Conservation (phyloP, 2,113 vertebrate genomes). For the Aegithalos caudatus region DNA sequence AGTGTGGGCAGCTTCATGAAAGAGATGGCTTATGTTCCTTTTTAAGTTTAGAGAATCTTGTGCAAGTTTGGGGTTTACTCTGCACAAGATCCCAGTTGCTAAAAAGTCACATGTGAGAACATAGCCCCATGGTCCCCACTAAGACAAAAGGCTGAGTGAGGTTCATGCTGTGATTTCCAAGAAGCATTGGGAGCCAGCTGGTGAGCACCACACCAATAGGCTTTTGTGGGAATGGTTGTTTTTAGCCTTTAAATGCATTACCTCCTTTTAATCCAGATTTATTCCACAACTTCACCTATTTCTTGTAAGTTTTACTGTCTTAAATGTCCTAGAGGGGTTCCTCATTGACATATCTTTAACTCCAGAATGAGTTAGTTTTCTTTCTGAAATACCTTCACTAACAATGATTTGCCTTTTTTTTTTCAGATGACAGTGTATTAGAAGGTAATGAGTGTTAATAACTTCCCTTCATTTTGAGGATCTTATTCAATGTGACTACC, state of each 20-base stretch:
- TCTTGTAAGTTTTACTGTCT: background rate
- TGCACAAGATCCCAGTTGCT: background rate
- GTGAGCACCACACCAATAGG: background rate
- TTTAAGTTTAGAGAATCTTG: background rate
- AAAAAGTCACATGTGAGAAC: background rate
- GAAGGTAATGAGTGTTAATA: background rate
- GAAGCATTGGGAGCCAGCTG: background rate
- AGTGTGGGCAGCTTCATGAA: background rate
- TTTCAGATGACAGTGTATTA: background rate
- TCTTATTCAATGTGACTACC: background rate
- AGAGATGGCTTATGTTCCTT: background rate
- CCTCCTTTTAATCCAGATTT: background rate
- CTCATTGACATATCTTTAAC: background rate
- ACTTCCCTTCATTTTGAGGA: background rate
- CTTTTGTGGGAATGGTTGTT: background rate
- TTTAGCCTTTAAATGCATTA: background rate
- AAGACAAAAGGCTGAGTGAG: background rate
- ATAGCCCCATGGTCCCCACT: background rate
- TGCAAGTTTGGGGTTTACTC: background rate
- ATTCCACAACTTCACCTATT: background rate
- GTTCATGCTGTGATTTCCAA: background rate
- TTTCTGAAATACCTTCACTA: background rate
- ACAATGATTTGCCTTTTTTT: background rate
- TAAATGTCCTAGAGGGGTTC: background rate
- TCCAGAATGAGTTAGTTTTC: background rate